Percentiles rank a stretch among this genome's conserved stretches.
Conservation (phyloP, 2,113 vertebrate species). For the Rynchops niger region DNA sequence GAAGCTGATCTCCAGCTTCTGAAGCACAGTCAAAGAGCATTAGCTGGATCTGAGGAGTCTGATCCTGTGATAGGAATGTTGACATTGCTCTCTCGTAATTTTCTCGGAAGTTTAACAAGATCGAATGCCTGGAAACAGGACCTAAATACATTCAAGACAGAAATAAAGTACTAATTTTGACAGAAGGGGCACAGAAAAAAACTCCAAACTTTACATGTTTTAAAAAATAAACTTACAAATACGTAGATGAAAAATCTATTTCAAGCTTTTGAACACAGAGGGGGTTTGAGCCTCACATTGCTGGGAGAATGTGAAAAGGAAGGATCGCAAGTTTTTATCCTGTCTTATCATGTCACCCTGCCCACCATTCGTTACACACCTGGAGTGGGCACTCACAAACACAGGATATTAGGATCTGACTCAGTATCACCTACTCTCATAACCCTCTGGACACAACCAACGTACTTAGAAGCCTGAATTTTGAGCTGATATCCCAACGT, state of each 20-base stretch:
- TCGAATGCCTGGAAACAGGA: neutral
- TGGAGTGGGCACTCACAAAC: neutral
- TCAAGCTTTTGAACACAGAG: neutral
- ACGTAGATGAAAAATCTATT: neutral
- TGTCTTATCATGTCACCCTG: neutral
- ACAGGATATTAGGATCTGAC: neutral
- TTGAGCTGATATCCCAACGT: neutral
- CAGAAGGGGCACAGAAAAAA: neutral
- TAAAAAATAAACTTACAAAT: neutral
- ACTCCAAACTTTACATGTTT: neutral
- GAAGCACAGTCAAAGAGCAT: neutral
- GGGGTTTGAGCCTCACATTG: neutral
- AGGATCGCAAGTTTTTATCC: neutral
- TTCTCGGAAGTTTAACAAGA: neutral
- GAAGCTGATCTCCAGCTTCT: neutral
- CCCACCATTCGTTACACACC: rapidly evolving
- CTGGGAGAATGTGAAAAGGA: neutral
- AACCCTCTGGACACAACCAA: neutral
- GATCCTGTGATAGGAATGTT: neutral
- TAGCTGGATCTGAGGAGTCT: neutral
- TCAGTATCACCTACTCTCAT: neutral
- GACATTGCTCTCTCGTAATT: neutral
- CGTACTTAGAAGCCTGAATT: neutral
- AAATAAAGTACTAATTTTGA: neutral
- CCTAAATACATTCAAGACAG: neutral